Evolutionary conservation across 2,888 invertebrate species (phyloP).

Genomic region (Euplagia quadripunctaria): DNA sequence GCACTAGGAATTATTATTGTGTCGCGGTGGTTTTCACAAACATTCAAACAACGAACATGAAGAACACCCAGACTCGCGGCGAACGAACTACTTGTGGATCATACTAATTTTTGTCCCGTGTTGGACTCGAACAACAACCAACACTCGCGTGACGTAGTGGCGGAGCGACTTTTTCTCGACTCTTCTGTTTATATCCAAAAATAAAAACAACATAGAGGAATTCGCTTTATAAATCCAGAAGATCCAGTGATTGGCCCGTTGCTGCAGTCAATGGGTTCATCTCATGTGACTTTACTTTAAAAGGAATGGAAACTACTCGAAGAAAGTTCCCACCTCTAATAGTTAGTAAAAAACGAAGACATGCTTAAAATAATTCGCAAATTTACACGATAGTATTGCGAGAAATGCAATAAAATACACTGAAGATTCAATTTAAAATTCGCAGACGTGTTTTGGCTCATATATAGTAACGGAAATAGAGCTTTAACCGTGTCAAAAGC

Average conservation of each 20-base stretch:
- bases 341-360: too few relatives aligned
- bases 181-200: neutral
- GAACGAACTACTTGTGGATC: too few relatives aligned
- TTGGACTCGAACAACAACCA: too few relatives aligned
- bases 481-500: slow-evolving; percentile 57
- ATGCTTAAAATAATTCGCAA: neutral
- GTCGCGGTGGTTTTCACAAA: too few relatives aligned
- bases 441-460: slow-evolving; percentile 53
- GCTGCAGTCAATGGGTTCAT: neutral
- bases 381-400: neutral
- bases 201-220: neutral
- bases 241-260: neutral
- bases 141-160: too few relatives aligned
- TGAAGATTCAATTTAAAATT: slow-evolving; percentile 55
- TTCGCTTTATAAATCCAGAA: neutral
- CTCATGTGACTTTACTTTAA: neutral
- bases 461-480: slow-evolving; percentile 62
- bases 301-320: neutral
- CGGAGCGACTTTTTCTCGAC: too few relatives aligned
- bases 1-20: too few relatives aligned
- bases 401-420: slow-evolving; percentile 33
- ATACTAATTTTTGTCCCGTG: too few relatives aligned
- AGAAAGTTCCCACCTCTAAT: neutral
- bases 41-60: too few relatives aligned
- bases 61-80: too few relatives aligned